Percentiles rank a stretch among this genome's conserved stretches.
phyloP scores from a whole-genome alignment of 2,888 invertebrate species.

The Aromia moschata region DNA sequence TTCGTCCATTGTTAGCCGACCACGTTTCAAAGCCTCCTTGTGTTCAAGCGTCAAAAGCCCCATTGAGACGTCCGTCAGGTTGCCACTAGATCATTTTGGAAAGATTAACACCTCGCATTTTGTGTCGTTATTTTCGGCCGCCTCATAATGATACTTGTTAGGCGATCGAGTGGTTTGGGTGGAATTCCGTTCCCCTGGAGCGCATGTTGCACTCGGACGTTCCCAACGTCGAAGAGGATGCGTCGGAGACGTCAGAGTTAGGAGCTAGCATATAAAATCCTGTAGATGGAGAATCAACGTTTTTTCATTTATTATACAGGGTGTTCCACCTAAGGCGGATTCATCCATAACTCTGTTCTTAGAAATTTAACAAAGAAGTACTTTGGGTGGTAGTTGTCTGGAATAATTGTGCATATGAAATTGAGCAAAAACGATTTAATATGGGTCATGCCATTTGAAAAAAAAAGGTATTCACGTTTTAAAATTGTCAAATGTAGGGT shows the following conservation, averaged over 20 bases:
- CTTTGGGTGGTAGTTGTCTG: too few relatives aligned
- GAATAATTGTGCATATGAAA: too few relatives aligned
- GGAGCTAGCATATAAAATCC: too few relatives aligned
- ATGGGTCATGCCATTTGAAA: too few relatives aligned
- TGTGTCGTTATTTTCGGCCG: conserved; percentile 52
- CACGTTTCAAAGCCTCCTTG: conserved; percentile 55
- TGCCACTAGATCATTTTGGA: conserved; percentile 59
- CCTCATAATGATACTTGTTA: conserved; percentile 57
- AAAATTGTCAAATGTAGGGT: too few relatives aligned
- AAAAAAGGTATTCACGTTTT: too few relatives aligned
- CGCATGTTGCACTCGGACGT: conserved; percentile 3
- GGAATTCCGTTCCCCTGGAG: conserved; percentile 24
- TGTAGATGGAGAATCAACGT: neutral
- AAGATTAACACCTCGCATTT: conserved; percentile 59
- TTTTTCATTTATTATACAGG: neutral
- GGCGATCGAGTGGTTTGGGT: conserved; percentile 48
- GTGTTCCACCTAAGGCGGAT: neutral
- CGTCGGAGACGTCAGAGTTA: too few relatives aligned
- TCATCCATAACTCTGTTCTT: too few relatives aligned
- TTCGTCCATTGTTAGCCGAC: conserved; percentile 54
- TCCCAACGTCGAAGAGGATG: conserved; percentile 3
- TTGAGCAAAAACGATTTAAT: too few relatives aligned
- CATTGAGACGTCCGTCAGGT: conserved; percentile 59
- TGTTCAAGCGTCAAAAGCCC: conserved; percentile 55
- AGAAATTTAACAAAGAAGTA: too few relatives aligned